Evolutionary conservation across 2,797 vertebrate genomes (phyloP), one percentile per base, ranked within the genome.

Genomic region (Diglossa cyanea): DNA sequence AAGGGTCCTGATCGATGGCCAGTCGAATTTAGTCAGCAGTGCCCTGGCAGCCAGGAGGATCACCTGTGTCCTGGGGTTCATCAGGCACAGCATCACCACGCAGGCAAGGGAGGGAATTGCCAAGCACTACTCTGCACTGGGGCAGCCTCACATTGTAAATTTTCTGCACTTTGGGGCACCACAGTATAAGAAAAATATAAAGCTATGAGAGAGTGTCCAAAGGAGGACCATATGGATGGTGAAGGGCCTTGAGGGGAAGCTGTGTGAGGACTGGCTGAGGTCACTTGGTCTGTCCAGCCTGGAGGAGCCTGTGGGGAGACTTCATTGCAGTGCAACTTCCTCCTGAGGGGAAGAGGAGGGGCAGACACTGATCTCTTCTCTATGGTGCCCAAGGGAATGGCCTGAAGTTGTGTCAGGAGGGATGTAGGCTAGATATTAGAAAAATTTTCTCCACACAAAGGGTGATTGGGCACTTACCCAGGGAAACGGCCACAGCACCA

Each of bases 51-150:
- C 54, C 54, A 53, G 39, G 33, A 68, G 39, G 33, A 3, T 1
- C 7, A 25, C 0, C 6, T 0, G 0, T 53, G 24, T 68, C n/a
- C 47, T 76, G 47, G 16, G 9, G 6, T 0, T 6, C 33, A 40
- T 33, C 47, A 68, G 54, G 24, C 19, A 20, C 30, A 45, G 28
- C 47, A 53, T 39, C 0, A 0, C 10, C 39, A 60, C 54, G 19
- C 0, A 0, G n/a, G n/a, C 23, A 75, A 51, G 39, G 28, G n/a
- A 50, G 21, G 25, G 23, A 5, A 60, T 45, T 75, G 15, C 2
- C 18, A 28, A 0, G 0, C n/a, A 3, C 39, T 60, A 2, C 13
- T 60, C 28, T 67, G 53, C 7, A 7, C 10, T 28, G 30, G 0
- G 8, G 8, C 15, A 4, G 45, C 28, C n/a, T 58, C n/a, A 50